phyloP scores from a whole-genome alignment of 2,888 invertebrate genomes.

The Muscina levida region DNA sequence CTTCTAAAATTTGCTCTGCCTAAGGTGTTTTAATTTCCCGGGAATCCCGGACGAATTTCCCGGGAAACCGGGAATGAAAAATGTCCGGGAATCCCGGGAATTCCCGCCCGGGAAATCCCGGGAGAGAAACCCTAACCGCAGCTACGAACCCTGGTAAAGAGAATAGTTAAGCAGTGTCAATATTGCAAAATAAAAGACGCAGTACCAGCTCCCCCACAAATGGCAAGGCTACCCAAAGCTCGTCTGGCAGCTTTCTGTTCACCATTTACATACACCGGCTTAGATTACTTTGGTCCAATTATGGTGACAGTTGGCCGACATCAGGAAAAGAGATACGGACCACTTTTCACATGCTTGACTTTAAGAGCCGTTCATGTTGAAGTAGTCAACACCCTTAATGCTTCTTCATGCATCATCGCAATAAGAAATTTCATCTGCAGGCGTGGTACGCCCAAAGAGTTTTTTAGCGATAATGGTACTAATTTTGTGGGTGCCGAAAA shows the following conservation, averaged over 20 bases:
- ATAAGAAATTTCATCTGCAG: conserved; percentile 57
- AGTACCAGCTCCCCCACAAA: conserved; percentile 35
- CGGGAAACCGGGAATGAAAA: too few relatives aligned
- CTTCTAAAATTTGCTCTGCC: too few relatives aligned
- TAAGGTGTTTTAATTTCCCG: too few relatives aligned
- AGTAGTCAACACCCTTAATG: conserved; percentile 47
- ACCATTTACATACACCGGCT: conserved; percentile 45
- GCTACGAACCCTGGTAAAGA: conserved; percentile 47
- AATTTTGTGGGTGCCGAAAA: conserved; percentile 62
- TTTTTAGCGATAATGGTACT: conserved; percentile 65
- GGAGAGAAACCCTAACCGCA: too few relatives aligned
- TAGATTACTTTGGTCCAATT: conserved; percentile 38
- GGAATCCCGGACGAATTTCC: too few relatives aligned
- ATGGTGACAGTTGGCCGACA: conserved; percentile 32
- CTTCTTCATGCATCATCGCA: conserved; percentile 57
- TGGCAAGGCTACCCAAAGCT: conserved; percentile 47
- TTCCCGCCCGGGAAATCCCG: too few relatives aligned
- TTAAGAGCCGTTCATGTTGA: conserved; percentile 48
- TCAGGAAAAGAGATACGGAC: conserved; percentile 37
- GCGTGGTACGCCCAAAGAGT: conserved; percentile 59
- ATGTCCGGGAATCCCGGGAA: too few relatives aligned
- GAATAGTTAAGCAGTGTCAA: conserved; percentile 46
- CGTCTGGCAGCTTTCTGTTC: conserved; percentile 29
- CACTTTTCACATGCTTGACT: conserved; percentile 37
- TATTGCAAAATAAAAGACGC: conserved; percentile 57